Evolutionary conservation across 2,113 vertebrate genomes (phyloP), one percentile per base, ranked within the genome.

Genomic region (Lophius piscatorius): DNA sequence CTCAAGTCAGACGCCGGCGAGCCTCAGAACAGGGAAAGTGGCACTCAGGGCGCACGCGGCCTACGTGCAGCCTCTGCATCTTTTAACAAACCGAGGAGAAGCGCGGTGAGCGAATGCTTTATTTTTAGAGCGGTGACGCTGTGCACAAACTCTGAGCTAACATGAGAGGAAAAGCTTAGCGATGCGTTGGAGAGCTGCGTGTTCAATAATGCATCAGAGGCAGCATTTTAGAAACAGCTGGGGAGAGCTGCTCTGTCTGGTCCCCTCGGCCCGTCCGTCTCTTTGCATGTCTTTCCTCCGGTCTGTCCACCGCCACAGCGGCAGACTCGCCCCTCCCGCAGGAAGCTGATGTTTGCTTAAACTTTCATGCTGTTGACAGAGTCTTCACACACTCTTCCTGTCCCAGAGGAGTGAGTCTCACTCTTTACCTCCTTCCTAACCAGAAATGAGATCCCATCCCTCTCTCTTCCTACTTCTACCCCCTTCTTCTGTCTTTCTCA

Each of bases 151-250:
- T 74, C 14, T 63, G 42, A 78, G 62, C 80, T 88, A 89, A 90
- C 85, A 77, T 63, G 78, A 83, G 81, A 87, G 81, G 75, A 89
- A n/a, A 85, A 69, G 84, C 81, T 83, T 87, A 85, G 84, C 55
- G 84, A 83, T 84, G 87, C 82, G 81, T 88, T 74, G 62, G 45
- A 74, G 78, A 75, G 76, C 82, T 26, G 50, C 63, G 40, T 63
- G 40, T 76, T 90, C 84, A 90, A 90, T 90, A 88, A 90, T 90
- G 81, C 74, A 90, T 86, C 82, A 81, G 80, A 82, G 70, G 78
- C 78, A 71, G 78, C 51, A 3, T 82, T 85, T 87, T 78, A 76
- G 80, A 83, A 83, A 82, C 82, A 77, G 82, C 82, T 78, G 71
- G 84, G 84, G 71, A 85, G 76, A 31, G 44, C 65, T 11, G 34